A percentile compares a stretch with the other conserved stretches of the same genome.
phyloP scores from a whole-genome alignment of 2,113 vertebrate genomes.

The Limanda limanda region DNA sequence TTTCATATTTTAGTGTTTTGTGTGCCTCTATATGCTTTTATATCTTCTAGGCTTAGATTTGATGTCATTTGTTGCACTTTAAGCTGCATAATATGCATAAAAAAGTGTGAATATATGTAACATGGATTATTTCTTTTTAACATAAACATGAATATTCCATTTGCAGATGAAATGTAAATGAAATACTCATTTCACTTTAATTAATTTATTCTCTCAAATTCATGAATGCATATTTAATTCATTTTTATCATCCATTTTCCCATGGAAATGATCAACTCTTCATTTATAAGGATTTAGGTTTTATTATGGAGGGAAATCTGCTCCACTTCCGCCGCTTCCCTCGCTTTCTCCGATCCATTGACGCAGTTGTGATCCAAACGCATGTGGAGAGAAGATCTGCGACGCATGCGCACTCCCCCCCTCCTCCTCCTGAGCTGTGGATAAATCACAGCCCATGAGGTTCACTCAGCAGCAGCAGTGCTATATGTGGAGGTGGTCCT shows the following conservation, averaged over 20 bases:
- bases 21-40: neutral
- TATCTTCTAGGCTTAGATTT: neutral
- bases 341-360: fast-evolving
- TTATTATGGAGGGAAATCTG: neutral
- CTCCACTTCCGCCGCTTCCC: constrained; percentile 25
- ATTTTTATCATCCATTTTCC: neutral
- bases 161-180: too few species aligned
- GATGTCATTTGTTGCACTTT: too few species aligned
- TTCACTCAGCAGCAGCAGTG: constrained; percentile 32
- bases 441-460: constrained; percentile 52
- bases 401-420: constrained; percentile 73
- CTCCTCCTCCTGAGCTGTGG: neutral
- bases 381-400: constrained; percentile 62
- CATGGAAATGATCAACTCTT: neutral
- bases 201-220: neutral
- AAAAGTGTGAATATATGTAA: too few species aligned
- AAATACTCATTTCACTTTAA: too few species aligned
- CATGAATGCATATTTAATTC: neutral
- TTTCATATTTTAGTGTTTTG: too few species aligned
- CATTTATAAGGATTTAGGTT: neutral
- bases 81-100: too few species aligned
- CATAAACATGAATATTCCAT: too few species aligned
- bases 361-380: constrained; percentile 48
- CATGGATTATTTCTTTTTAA: too few species aligned
- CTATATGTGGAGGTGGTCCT: constrained; percentile 22